Evolutionary conservation across 2,113 vertebrate species (phyloP).

Genomic region (Peromyscus californicus): DNA sequence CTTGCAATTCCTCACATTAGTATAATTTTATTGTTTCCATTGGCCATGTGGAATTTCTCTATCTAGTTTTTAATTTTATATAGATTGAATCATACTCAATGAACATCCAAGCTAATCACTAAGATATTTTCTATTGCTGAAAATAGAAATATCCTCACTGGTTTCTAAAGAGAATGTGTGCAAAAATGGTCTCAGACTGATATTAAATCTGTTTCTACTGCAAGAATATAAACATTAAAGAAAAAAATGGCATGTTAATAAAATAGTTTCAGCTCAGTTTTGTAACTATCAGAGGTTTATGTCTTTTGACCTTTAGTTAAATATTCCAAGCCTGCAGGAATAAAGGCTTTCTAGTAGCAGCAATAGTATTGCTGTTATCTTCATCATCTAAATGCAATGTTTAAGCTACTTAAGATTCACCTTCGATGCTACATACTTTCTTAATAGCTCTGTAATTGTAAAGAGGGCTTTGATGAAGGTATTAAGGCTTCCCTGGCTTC

Average conservation of each 20-base stretch:
- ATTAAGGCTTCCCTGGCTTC: constrained; percentile 67
- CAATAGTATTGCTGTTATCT: constrained; percentile 74
- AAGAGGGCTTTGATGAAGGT: constrained; percentile 71
- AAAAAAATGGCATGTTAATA: background rate
- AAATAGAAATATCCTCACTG: background rate
- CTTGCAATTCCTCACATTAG: background rate
- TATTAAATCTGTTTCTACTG: background rate
- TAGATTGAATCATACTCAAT: background rate
- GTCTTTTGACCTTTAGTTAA: constrained; percentile 78
- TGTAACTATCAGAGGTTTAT: constrained; percentile 53
- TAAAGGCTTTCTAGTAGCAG: constrained; percentile 22
- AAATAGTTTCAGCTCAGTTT: constrained; percentile 42
- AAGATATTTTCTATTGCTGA: background rate
- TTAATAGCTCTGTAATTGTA: constrained; percentile 76
- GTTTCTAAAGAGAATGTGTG: constrained; percentile 9
- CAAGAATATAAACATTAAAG: background rate
- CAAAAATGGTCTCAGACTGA: background rate
- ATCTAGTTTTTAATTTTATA: constrained; percentile 34
- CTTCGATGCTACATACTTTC: constrained; percentile 60
- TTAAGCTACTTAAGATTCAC: constrained; percentile 77
- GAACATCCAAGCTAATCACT: background rate
- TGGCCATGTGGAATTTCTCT: background rate
- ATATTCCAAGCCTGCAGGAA: constrained; percentile 38
- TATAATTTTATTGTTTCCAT: background rate
- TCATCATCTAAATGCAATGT: constrained; percentile 70